Conservation (phyloP, 2,797 vertebrate genomes). For the Epinephelus coioides region DNA sequence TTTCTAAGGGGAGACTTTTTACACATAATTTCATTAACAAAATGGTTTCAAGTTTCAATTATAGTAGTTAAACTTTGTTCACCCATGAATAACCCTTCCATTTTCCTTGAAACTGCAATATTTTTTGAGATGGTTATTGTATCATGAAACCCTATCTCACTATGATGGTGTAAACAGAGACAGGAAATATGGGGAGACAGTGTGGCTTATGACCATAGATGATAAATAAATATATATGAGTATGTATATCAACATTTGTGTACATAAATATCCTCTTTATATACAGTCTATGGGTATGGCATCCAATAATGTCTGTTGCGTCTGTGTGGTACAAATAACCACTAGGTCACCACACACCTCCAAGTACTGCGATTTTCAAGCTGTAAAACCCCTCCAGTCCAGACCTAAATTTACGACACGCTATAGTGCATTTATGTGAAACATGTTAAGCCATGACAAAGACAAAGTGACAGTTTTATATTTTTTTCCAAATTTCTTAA, state of each 20-base stretch:
- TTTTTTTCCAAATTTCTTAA: conserved; percentile 15
- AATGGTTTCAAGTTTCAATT: too few relatives aligned
- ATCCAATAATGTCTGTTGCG: background rate
- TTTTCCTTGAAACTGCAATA: too few relatives aligned
- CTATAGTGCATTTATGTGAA: conserved; percentile 22
- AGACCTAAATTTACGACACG: background rate
- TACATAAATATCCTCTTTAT: background rate
- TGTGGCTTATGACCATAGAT: background rate
- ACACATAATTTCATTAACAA: too few relatives aligned
- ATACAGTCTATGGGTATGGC: background rate
- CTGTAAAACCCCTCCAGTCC: background rate
- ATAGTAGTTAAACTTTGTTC: too few relatives aligned
- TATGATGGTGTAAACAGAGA: background rate
- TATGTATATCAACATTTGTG: background rate
- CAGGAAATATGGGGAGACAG: background rate
- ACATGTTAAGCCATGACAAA: conserved; percentile 17
- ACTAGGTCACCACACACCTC: background rate
- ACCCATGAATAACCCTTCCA: too few relatives aligned
- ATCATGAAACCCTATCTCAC: too few relatives aligned
- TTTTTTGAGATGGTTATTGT: too few relatives aligned
- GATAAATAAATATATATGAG: background rate
- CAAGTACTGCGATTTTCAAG: background rate
- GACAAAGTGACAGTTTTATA: conserved; percentile 27
- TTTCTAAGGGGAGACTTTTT: too few relatives aligned
- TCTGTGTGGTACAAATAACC: background rate